A percentile compares a stretch with the other conserved stretches of the same genome.
These are phyloP conservation scores for Menura novaehollandiae DNA, from an alignment of 2,113 vertebrate species.

Conservation along the genomic window DNA sequence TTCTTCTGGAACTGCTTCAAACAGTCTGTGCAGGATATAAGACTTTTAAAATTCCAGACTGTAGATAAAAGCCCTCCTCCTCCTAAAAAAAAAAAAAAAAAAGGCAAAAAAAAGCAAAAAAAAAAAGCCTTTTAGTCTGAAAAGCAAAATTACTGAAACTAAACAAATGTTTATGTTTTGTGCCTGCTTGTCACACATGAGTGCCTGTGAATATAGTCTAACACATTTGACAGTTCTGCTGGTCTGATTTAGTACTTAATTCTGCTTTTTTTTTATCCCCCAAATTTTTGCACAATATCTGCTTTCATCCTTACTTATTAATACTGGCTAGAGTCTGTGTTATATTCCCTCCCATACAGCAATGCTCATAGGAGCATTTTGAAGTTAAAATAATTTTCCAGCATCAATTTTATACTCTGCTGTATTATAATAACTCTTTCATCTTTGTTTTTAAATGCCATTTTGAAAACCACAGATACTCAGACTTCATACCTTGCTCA, in stretches of 20 bases:
- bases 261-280: not conserved
- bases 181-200: slow-evolving; percentile 50
- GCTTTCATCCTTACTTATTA: slow-evolving; percentile 43
- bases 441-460: slow-evolving; percentile 7
- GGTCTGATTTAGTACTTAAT: slow-evolving; percentile 38
- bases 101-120: not conserved
- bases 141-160: slow-evolving; percentile 11
- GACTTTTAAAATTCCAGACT: slow-evolving; percentile 44
- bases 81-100: not conserved
- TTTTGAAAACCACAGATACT: slow-evolving; percentile 30
- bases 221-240: slow-evolving; percentile 64
- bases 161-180: slow-evolving; percentile 66
- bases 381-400: slow-evolving; percentile 21
- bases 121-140: not conserved
- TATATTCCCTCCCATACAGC: not conserved
- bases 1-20: slow-evolving; percentile 59
- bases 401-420: not conserved
- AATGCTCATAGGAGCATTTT: not conserved
- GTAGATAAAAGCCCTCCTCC: slow-evolving; percentile 33
- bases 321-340: not conserved
- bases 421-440: slow-evolving; percentile 10
- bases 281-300: slow-evolving; percentile 30
- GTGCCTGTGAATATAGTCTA: slow-evolving; percentile 61
- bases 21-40: slow-evolving; percentile 22
- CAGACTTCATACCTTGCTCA: slow-evolving; percentile 24